phyloP scores from a whole-genome alignment of 2,797 vertebrate species.

The Mionectes olivaceus region DNA sequence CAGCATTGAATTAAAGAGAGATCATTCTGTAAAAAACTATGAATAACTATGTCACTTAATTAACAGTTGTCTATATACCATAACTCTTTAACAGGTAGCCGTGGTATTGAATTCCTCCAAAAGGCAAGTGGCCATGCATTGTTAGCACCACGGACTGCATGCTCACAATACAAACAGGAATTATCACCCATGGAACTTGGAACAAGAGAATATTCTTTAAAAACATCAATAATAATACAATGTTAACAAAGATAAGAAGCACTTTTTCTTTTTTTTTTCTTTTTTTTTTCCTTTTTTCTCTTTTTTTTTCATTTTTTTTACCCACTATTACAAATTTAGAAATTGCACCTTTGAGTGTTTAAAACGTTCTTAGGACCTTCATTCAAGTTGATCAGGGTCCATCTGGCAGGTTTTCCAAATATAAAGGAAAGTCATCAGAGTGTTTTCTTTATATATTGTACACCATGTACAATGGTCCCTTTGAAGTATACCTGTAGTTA shows the following conservation, averaged over 20 bases:
- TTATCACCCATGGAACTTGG: slow-evolving; percentile 75
- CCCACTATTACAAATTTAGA: slow-evolving; percentile 85
- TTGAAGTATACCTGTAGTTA: slow-evolving; percentile 86
- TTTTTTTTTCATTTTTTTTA: slow-evolving; percentile 48
- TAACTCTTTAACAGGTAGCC: slow-evolving; percentile 74
- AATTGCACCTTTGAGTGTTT: slow-evolving; percentile 83
- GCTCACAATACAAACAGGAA: slow-evolving; percentile 84
- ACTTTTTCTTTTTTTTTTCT: slow-evolving; percentile 64
- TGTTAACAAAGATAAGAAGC: slow-evolving; percentile 87
- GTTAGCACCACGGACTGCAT: slow-evolving; percentile 82
- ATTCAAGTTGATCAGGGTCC: slow-evolving; percentile 61
- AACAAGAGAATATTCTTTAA: slow-evolving; percentile 77
- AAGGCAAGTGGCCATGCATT: slow-evolving; percentile 83
- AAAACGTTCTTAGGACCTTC: slow-evolving; percentile 75
- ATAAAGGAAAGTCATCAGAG: slow-evolving; percentile 73
- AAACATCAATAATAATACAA: slow-evolving; percentile 81
- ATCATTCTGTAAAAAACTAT: slow-evolving; percentile 73
- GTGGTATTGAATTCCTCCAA: slow-evolving; percentile 76
- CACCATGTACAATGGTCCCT: slow-evolving; percentile 82
- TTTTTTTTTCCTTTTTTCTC: not conserved
- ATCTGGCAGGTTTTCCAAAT: slow-evolving; percentile 74
- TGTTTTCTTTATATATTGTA: slow-evolving; percentile 73
- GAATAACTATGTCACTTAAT: slow-evolving; percentile 72
- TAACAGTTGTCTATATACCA: slow-evolving; percentile 73
- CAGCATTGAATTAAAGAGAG: slow-evolving; percentile 74